Evolutionary conservation across 2,888 invertebrate species (phyloP).

Genomic region (Orchesellides sinensis): DNA sequence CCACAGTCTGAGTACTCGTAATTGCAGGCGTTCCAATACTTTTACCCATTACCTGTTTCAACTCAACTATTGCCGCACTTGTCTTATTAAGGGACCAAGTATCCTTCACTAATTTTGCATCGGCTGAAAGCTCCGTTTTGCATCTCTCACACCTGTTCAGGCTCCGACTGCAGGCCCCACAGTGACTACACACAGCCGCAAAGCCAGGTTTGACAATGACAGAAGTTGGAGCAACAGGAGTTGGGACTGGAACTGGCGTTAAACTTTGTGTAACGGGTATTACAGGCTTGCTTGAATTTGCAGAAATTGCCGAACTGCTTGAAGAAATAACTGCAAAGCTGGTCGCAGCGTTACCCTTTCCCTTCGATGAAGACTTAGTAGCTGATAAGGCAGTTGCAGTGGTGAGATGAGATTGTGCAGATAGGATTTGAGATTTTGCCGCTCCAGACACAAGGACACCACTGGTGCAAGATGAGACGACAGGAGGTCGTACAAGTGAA

Average conservation of each 20-base stretch:
- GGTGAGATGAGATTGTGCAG: neutral
- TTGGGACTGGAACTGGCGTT: neutral
- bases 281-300: neutral
- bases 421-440: constrained; percentile 40
- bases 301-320: no score
- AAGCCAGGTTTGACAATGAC: no score
- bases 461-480: constrained; percentile 31
- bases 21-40: neutral
- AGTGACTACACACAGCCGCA: constrained; percentile 65
- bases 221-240: neutral
- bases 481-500: neutral
- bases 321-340: no score
- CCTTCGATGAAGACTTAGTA: no score
- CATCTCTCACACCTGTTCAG: constrained; percentile 64
- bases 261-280: neutral
- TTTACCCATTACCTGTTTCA: no score
- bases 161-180: constrained; percentile 58
- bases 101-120: constrained; percentile 47
- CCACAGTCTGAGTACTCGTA: neutral
- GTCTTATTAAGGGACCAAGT: constrained; percentile 15
- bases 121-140: constrained; percentile 35
- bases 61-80: neutral
- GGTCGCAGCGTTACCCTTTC: no score
- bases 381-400: neutral
- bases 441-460: neutral